phyloP scores from a whole-genome alignment of 2,113 vertebrate genomes.

The Otocyon megalotis region DNA sequence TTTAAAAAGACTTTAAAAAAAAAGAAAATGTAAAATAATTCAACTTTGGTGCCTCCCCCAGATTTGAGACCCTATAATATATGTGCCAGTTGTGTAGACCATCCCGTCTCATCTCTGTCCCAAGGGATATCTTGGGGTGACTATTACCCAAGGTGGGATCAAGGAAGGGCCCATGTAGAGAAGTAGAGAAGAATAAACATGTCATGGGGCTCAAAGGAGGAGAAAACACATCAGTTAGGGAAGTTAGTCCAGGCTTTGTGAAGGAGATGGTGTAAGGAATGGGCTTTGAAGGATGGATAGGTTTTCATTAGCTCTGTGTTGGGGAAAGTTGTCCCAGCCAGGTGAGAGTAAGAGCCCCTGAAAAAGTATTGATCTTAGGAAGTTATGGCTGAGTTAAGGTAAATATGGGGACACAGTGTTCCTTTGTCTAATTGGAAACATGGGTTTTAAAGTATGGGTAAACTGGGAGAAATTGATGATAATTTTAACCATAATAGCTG shows the following conservation, averaged over 20 bases:
- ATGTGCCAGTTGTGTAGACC: background rate
- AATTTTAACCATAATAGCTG: background rate
- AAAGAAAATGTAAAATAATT: constrained; percentile 35
- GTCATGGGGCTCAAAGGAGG: background rate
- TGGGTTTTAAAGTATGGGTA: constrained; percentile 11
- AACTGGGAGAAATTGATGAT: background rate
- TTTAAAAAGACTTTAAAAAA: background rate
- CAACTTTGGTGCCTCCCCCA: background rate
- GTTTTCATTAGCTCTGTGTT: background rate
- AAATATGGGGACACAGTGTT: background rate
- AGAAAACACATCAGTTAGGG: background rate
- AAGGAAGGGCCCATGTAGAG: background rate
- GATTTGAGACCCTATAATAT: background rate
- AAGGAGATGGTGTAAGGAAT: background rate
- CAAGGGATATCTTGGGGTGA: background rate
- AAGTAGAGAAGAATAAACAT: background rate
- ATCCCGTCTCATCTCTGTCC: background rate
- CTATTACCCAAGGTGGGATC: background rate
- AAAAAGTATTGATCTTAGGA: background rate
- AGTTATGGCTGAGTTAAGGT: background rate
- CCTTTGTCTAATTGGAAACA: background rate
- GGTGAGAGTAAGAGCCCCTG: background rate
- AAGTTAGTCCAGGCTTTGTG: background rate
- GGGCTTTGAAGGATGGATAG: background rate
- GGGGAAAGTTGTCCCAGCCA: background rate